A percentile compares a stretch with the other conserved stretches of the same genome.
Conservation (phyloP, 2,888 invertebrate species). For the Cryptops parisi region DNA sequence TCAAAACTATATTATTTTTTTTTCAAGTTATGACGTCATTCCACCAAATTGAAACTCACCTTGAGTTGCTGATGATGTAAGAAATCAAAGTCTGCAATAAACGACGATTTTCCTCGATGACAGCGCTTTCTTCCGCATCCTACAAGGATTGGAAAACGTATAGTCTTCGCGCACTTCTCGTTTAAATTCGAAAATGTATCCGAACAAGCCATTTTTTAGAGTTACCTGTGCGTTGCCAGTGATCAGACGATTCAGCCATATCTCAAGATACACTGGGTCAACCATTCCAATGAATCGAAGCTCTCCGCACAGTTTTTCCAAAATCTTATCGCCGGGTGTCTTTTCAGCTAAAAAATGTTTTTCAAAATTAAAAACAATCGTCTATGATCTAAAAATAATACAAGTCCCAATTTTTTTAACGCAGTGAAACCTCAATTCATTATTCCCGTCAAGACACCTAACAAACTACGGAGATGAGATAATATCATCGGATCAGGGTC, state of each 20-base stretch:
- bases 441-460: too few relatives aligned
- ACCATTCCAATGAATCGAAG: slow-evolving; percentile 49
- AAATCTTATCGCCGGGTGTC: slow-evolving; percentile 43
- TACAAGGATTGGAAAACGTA: background rate
- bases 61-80: slow-evolving; percentile 54
- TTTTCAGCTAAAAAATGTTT: slow-evolving; percentile 37
- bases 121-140: slow-evolving; percentile 23
- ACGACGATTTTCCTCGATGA: slow-evolving; percentile 51
- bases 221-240: slow-evolving; percentile 21
- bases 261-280: slow-evolving; percentile 46
- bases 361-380: background rate
- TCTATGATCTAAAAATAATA: background rate
- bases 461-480: too few relatives aligned
- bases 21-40: too few relatives aligned
- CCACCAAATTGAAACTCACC: too few relatives aligned
- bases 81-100: slow-evolving; percentile 53
- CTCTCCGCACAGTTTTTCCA: slow-evolving; percentile 50
- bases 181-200: background rate
- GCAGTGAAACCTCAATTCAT: too few relatives aligned
- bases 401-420: too few relatives aligned
- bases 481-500: too few relatives aligned
- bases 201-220: background rate
- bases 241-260: slow-evolving; percentile 31
- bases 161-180: background rate
- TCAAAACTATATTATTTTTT: too few relatives aligned